Conservation (phyloP, 2,888 invertebrate species). For the Sabatieria punctata region DNA sequence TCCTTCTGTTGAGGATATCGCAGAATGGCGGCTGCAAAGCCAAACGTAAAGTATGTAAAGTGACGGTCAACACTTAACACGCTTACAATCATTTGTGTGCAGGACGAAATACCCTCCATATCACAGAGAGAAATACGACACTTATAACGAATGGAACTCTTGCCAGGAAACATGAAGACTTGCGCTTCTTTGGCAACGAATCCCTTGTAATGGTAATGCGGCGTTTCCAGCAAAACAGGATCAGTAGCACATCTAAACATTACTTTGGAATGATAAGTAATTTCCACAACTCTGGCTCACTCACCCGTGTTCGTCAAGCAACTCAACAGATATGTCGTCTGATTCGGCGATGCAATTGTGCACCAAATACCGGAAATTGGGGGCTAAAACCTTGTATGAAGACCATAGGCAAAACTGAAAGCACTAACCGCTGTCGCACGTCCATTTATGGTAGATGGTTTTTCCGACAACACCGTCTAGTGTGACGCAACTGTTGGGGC, state of each 20-base stretch:
- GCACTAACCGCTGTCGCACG: too few relatives aligned
- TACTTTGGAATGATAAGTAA: too few relatives aligned
- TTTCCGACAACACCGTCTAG: conserved; percentile 27
- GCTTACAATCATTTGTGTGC: not conserved
- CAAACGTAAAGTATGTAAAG: too few relatives aligned
- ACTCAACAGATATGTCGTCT: conserved; percentile 17
- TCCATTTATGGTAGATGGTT: conserved; percentile 26
- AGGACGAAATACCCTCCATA: not conserved
- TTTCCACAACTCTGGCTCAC: too few relatives aligned
- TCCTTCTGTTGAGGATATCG: too few relatives aligned
- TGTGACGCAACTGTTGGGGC: conserved; percentile 23
- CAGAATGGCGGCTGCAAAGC: not conserved
- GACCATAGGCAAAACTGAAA: too few relatives aligned
- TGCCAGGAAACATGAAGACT: conserved; percentile 4
- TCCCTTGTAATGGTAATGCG: not conserved
- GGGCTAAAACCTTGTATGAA: conserved; percentile 20
- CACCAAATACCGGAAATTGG: conserved; percentile 23
- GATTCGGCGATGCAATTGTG: conserved; percentile 24
- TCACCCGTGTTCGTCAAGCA: conserved; percentile 23
- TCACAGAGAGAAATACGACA: conserved; percentile 4
- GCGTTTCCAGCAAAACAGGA: conserved; percentile 1
- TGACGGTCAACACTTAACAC: too few relatives aligned
- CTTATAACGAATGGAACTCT: not conserved
- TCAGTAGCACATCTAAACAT: conserved; percentile 4
- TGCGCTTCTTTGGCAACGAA: not conserved